Conservation (phyloP, 2,797 vertebrate genomes). For the Muscicapa comitata region DNA sequence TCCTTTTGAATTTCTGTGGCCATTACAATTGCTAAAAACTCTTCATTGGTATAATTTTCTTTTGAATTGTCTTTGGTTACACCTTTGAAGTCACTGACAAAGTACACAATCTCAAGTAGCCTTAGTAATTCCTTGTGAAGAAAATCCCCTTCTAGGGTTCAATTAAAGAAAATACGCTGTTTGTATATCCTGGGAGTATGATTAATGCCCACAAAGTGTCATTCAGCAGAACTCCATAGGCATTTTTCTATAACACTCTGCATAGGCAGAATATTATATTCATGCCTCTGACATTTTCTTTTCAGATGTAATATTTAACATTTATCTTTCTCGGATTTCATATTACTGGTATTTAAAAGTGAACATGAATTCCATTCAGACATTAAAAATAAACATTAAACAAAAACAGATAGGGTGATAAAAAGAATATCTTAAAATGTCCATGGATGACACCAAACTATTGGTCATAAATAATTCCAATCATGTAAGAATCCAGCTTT, state of each 20-base stretch:
- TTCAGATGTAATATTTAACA: not conserved
- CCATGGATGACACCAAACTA: not conserved
- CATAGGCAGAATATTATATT: not conserved
- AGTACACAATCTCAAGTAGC: not conserved
- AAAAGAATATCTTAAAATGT: not conserved
- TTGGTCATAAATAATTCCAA: not conserved
- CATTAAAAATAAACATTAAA: not conserved
- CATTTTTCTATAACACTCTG: not conserved
- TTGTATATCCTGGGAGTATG: not conserved
- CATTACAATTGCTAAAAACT: not conserved
- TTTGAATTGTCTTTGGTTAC: not conserved
- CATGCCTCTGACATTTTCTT: not conserved
- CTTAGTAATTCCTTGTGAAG: not conserved
- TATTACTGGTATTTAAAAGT: slow-evolving; percentile 1
- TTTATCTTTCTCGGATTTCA: not conserved
- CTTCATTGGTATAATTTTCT: not conserved
- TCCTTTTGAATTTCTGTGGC: not conserved
- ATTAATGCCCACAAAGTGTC: not conserved
- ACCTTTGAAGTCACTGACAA: not conserved
- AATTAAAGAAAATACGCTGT: fast-evolving
- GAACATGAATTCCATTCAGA: not conserved
- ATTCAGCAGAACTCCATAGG: not conserved
- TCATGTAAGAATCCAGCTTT: not conserved
- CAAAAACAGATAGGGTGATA: not conserved
- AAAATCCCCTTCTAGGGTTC: not conserved